Evolutionary conservation across 2,113 vertebrate species (phyloP).

Genomic region (Seriola dumerili): DNA sequence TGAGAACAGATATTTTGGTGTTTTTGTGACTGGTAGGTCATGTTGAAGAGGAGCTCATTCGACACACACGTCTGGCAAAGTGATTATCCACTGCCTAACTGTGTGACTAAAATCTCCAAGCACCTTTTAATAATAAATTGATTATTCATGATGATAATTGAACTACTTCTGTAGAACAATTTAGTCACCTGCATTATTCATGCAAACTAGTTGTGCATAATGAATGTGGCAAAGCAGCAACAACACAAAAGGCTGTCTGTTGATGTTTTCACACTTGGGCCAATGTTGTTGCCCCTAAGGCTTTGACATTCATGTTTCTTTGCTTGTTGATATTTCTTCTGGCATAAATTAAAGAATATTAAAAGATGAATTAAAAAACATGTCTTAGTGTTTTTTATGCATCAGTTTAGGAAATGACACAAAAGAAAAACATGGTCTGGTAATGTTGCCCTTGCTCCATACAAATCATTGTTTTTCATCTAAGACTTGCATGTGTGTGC

Average conservation of each 20-base stretch:
- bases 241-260: constrained; percentile 53
- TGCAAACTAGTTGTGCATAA: constrained; percentile 72
- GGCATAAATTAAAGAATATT: constrained; percentile 34
- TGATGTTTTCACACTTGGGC: constrained; percentile 55
- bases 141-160: constrained; percentile 78
- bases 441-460: neutral
- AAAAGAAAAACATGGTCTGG: constrained; percentile 2
- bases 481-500: neutral
- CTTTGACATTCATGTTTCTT: constrained; percentile 30
- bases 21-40: constrained; percentile 13
- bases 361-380: constrained; percentile 27
- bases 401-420: neutral
- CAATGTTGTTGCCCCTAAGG: constrained; percentile 29
- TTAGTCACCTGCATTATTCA: constrained; percentile 79
- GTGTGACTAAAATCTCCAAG: constrained; percentile 67
- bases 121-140: constrained; percentile 76
- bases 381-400: neutral
- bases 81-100: constrained; percentile 46
- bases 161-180: constrained; percentile 74
- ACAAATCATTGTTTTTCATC: neutral
- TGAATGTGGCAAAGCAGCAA: constrained; percentile 64
- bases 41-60: constrained; percentile 19
- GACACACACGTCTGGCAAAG: constrained; percentile 44
- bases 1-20: neutral
- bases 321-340: constrained; percentile 28